phyloP scores from a whole-genome alignment of 1,140 invertebrate genomes.

The Drosophila watanabei region DNA sequence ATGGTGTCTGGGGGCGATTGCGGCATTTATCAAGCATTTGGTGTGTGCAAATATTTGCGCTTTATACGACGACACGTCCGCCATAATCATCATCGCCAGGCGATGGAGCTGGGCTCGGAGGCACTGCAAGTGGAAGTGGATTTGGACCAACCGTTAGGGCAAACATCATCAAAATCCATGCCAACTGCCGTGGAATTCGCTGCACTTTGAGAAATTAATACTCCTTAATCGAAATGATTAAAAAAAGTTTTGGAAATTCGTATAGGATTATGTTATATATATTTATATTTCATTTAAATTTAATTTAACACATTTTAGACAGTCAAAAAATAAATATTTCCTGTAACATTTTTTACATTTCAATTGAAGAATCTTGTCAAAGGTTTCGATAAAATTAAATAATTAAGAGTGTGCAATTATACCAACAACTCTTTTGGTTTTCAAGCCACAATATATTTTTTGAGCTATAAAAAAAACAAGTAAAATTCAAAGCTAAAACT shows the following conservation, averaged over 20 bases:
- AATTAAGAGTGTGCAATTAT: background rate
- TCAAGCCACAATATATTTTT: background rate
- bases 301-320: too few relatives aligned
- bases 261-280: background rate
- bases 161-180: constrained; percentile 79
- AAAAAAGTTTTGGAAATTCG: background rate
- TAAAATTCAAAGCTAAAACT: background rate
- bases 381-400: background rate
- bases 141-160: constrained; percentile 58
- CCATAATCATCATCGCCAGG: constrained; percentile 33
- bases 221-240: background rate
- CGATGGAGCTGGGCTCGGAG: background rate
- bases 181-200: constrained; percentile 27
- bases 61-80: constrained; percentile 75
- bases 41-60: constrained; percentile 78
- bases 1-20: constrained; percentile 61
- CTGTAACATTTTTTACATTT: too few relatives aligned
- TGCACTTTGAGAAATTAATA: background rate
- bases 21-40: constrained; percentile 79
- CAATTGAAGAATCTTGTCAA: background rate
- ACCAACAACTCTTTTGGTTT: background rate
- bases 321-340: too few relatives aligned
- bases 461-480: background rate
- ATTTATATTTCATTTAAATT: too few relatives aligned
- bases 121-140: constrained; percentile 20